Percentiles rank a stretch among this genome's conserved stretches.
Conservation (phyloP, 2,888 invertebrate species). For the Saturnia japonica region DNA sequence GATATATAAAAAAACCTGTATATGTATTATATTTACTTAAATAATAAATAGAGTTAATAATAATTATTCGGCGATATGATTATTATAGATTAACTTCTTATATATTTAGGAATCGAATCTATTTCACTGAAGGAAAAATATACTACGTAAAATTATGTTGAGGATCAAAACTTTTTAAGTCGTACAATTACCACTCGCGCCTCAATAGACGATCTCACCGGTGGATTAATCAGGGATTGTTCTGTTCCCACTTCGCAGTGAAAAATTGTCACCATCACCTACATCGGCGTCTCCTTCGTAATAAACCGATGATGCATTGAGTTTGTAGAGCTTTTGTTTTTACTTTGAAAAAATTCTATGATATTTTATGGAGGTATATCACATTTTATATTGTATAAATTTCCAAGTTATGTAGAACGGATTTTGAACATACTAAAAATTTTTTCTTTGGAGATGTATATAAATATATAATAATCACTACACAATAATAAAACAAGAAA, state of each 20-base stretch:
- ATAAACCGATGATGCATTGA: conserved; percentile 72
- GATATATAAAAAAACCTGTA: too few species aligned
- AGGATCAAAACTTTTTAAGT: conserved; percentile 51
- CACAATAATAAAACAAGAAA: too few species aligned
- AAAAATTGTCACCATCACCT: conserved; percentile 79
- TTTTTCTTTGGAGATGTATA: too few species aligned
- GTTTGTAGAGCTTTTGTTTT: conserved; percentile 28
- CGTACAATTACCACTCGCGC: conserved; percentile 42
- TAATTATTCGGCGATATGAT: neutral
- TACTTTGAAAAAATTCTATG: neutral
- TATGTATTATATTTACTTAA: neutral
- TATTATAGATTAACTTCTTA: neutral
- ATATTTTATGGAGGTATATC: neutral
- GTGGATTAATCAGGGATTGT: conserved; percentile 78
- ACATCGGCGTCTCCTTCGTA: conserved; percentile 49
- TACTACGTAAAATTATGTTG: conserved; percentile 6
- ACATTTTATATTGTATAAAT: neutral
- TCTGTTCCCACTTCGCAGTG: conserved; percentile 65
- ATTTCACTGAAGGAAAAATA: neutral
- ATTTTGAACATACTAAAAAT: too few species aligned
- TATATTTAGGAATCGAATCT: neutral
- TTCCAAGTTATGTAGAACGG: too few species aligned
- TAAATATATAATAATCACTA: too few species aligned
- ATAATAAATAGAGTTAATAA: neutral
- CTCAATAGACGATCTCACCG: conserved; percentile 68